Evolutionary conservation across 2,888 invertebrate species (phyloP), one percentile per base, ranked within the genome.

Genomic region (Drosophila barbarae): DNA sequence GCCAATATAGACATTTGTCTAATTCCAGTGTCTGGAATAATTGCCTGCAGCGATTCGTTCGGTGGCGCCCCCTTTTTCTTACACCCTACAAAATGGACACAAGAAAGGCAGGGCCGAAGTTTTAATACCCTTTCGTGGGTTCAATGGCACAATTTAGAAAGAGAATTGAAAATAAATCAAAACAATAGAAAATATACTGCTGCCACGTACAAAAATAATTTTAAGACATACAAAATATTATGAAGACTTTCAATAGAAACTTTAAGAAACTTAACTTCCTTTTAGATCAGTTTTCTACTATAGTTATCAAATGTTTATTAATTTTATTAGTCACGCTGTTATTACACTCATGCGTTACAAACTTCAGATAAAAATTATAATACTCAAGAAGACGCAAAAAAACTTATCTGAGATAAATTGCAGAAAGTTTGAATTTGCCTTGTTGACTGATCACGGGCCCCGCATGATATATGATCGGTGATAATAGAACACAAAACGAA

Each of bases 1-100:
- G 32, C 42, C 64, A 52, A 51, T 63, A 51, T 51, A 51, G 61
- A 63, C 53, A 67, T 65, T 56, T 67, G 67, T 42, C 56, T 67
- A 56, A 41, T 44, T 49, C 46, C 32, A n/a, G 38, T 44, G 36
- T 53, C 52, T 69, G 46, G 32, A 39, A 39, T 18, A 46, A 38
- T 49, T 38, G 42, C 63, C 63, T 34, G 32, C 39, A 44, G 63
- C 64, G 34, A 28, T 49, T 28, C 36, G 39, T 41, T 18, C 28
- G 34, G 18, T 49, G 41, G 60, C 60, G 60, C 53, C 56, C 56
- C 30, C 32, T 53, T 57, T 39, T 39, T 28, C 32, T 46, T 26
- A 32, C 46, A 32, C 46, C 46, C 32, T 13, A 52, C 21, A n/a
- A 28, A 39, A 57, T 39, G 39, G 18, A 26, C 41, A 57, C 26